Base-by-base conservation (phyloP, 2,888 invertebrate genomes). In the Drosophila neoperkinsi region DNA sequence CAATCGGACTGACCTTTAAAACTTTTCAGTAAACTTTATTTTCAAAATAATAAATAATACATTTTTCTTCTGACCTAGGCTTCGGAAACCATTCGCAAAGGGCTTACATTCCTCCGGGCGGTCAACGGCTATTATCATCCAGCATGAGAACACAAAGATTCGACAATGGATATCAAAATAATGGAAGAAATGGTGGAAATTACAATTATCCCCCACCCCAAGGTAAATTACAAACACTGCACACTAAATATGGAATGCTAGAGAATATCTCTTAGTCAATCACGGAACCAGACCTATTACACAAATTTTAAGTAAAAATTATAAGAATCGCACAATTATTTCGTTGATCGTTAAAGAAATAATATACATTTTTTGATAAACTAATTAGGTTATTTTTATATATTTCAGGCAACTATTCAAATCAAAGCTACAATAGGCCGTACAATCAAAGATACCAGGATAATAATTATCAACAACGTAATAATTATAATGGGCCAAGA, bases 81-180 rank as follows among this genome's bases (percentile, higher is more conserved):
- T 97, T 97, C 94, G 95, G 94, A 28, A 95, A 94, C 9, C 94
- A 96, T 2, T 94, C 94, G 75, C 95, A 95, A 70, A 93, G 95
- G 75, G 97, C 96, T 18, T 94, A 94, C 33, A 92, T 98, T 73
- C 96, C 95, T 66, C 92, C 92, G 9, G 95, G 96, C 4, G 97
- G 97, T 0, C 97, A 96, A 90, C 94, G 97, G 79, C 96, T 96
- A 95, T 87, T 97, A 65, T 95, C 62, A 6, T 46, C 68, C 9
- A 58, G 49, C 52, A 68, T 78, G 16, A 31, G 73, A 51, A 28
- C 25, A n/a, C 74, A 57, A 46, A 62, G 59, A 50, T 60, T 51
- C 18, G 65, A 73, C 58, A 74, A 58, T 74, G 75, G 18, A 16
- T 69, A 74, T 41, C 79, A 95, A 93, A 94, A 95, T 78, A 88